Percentiles rank a stretch among this genome's conserved stretches.
phyloP scores from a whole-genome alignment of 2,888 invertebrate genomes.

The Hartigia nigra region DNA sequence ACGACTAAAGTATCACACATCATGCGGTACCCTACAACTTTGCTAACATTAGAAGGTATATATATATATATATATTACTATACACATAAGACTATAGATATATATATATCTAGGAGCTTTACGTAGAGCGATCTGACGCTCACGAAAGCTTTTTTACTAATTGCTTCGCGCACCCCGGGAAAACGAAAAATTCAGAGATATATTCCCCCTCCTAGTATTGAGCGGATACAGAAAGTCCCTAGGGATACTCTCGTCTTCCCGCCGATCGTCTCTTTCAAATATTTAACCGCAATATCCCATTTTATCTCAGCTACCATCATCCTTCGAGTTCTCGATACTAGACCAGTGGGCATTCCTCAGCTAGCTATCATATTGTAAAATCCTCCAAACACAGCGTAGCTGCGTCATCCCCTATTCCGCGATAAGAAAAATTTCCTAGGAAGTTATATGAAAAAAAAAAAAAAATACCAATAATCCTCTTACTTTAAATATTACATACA shows the following conservation, averaged over 20 bases:
- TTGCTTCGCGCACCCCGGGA: constrained; percentile 38
- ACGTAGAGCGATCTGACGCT: not conserved
- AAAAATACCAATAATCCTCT: not conserved
- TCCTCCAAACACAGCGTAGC: not conserved
- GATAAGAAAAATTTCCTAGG: not conserved
- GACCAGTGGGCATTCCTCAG: not conserved
- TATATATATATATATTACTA: not conserved
- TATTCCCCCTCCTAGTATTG: constrained; percentile 10
- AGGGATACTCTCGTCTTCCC: constrained; percentile 50
- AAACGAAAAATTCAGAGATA: constrained; percentile 25
- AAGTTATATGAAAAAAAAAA: not conserved
- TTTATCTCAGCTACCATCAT: constrained; percentile 38
- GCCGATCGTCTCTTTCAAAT: constrained; percentile 54
- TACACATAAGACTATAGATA: not conserved
- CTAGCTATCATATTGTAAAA: not conserved
- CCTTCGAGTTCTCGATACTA: not conserved
- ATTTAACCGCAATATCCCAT: constrained; percentile 59
- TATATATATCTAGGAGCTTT: not conserved
- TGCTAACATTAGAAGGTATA: not conserved
- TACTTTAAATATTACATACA: not conserved
- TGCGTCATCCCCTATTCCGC: not conserved
- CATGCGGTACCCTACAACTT: not conserved
- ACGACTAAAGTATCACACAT: not conserved
- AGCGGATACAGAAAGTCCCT: constrained; percentile 41
- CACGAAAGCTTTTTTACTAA: constrained; percentile 38